phyloP scores from a whole-genome alignment of 2,113 vertebrate genomes.

The Heterotis niloticus region DNA sequence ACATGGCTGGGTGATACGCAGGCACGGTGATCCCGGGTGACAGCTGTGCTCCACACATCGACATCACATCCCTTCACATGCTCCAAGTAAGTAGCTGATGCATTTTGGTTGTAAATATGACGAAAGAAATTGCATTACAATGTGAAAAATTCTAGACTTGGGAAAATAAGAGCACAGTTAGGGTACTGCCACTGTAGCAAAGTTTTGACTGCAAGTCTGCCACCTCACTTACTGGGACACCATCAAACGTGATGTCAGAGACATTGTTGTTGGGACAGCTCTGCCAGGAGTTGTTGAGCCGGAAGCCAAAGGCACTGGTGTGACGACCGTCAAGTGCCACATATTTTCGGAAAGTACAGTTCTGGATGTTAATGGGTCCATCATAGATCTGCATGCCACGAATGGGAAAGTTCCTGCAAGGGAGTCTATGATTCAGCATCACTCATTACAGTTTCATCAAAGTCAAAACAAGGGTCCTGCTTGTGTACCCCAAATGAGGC shows the following conservation, averaged over 20 bases:
- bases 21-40: neutral
- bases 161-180: neutral
- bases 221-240: conserved; percentile 79
- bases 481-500: too few relatives aligned
- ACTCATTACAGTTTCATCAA: neutral
- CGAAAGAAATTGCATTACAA: neutral
- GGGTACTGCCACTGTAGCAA: neutral
- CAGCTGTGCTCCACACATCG: neutral
- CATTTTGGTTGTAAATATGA: neutral
- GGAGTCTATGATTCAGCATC: neutral
- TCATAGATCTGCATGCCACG: conserved; percentile 95
- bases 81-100: neutral
- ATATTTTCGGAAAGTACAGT: conserved; percentile 93
- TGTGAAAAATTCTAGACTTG: neutral
- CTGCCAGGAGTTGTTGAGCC: conserved; percentile 97
- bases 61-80: neutral
- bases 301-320: conserved; percentile 92
- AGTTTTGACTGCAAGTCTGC: neutral
- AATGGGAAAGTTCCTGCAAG: conserved; percentile 82
- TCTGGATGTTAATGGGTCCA: conserved; percentile 86
- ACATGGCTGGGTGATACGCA: neutral
- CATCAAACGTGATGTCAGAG: conserved; percentile 74
- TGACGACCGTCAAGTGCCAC: conserved; percentile 81
- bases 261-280: conserved; percentile 96
- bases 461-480: too few relatives aligned